Conservation (phyloP, 2,797 vertebrate genomes). For the Myotis vivesi region DNA sequence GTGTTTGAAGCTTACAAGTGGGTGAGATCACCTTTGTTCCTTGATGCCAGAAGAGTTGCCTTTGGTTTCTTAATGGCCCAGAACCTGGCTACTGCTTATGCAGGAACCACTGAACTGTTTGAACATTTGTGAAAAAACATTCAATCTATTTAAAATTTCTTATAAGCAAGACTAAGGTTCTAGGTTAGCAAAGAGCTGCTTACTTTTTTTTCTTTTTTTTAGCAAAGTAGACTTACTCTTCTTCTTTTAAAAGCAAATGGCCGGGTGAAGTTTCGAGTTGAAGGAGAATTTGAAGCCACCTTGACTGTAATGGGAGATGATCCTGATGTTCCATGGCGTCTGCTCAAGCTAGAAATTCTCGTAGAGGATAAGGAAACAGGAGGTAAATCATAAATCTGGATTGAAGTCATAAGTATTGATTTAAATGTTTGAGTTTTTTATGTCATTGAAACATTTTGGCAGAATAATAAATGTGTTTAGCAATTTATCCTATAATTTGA, state of each 20-base stretch:
- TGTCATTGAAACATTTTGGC: constrained; percentile 21
- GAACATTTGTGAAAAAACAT: constrained; percentile 7
- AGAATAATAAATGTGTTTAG: constrained; percentile 6
- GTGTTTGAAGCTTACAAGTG: not conserved
- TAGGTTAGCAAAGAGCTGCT: constrained; percentile 31
- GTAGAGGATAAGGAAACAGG: constrained; percentile 99
- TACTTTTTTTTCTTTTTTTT: constrained; percentile 17
- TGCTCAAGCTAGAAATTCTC: constrained; percentile 97
- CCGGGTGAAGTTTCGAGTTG: constrained; percentile 97
- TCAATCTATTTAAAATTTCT: constrained; percentile 43
- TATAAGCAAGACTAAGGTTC: constrained; percentile 33
- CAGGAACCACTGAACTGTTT: constrained; percentile 10
- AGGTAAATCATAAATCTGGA: constrained; percentile 85
- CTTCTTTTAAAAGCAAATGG: constrained; percentile 91
- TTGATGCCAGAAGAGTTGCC: constrained; percentile 28
- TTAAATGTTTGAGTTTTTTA: constrained; percentile 47
- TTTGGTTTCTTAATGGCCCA: constrained; percentile 45
- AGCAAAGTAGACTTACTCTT: constrained; percentile 19
- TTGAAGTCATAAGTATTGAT: constrained; percentile 77
- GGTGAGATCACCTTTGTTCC: not conserved
- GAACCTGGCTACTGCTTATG: constrained; percentile 1
- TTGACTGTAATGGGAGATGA: constrained; percentile 99
- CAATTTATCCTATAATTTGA: constrained; percentile 45
- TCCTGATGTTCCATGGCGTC: constrained; percentile 98
- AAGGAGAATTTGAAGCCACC: constrained; percentile 99